These are phyloP conservation scores for Petrophora chlorosata DNA, from an alignment of 2,888 invertebrate genomes.

Conservation along the genomic window DNA sequence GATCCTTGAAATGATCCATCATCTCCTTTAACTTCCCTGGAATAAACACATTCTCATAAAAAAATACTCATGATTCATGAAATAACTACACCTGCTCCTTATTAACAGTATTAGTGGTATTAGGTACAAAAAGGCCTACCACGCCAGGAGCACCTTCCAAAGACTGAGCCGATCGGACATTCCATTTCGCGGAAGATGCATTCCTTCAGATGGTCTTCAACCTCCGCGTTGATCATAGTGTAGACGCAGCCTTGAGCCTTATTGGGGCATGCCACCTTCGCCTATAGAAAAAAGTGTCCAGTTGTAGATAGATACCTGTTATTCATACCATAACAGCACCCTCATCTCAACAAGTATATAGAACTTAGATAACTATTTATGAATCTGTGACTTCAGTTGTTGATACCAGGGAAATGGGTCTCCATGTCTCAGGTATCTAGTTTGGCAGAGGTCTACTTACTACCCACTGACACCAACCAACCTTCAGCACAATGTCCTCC, in stretches of 20 bases:
- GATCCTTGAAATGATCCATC: conserved; percentile 69
- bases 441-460: too few species aligned
- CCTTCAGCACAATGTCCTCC: conserved; percentile 67
- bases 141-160: conserved; percentile 73
- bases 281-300: conserved; percentile 47
- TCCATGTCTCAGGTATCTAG: too few species aligned
- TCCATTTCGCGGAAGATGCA: conserved; percentile 71
- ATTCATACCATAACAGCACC: too few species aligned
- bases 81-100: too few species aligned
- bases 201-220: conserved; percentile 69
- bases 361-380: too few species aligned
- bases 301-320: too few species aligned
- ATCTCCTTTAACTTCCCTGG: conserved; percentile 64
- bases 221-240: conserved; percentile 47
- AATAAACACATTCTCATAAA: conserved; percentile 10
- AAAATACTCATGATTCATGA: too few species aligned
- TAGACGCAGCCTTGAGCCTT: conserved; percentile 63
- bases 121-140: conserved; percentile 56
- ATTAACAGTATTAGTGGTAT: neutral
- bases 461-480: conserved; percentile 35
- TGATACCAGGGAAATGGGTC: too few species aligned
- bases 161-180: conserved; percentile 66
- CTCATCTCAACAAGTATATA: too few species aligned
- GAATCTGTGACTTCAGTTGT: too few species aligned
- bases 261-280: conserved; percentile 66